Base-by-base conservation (phyloP, 2,113 vertebrate species). In the Laterallus jamaicensis region DNA sequence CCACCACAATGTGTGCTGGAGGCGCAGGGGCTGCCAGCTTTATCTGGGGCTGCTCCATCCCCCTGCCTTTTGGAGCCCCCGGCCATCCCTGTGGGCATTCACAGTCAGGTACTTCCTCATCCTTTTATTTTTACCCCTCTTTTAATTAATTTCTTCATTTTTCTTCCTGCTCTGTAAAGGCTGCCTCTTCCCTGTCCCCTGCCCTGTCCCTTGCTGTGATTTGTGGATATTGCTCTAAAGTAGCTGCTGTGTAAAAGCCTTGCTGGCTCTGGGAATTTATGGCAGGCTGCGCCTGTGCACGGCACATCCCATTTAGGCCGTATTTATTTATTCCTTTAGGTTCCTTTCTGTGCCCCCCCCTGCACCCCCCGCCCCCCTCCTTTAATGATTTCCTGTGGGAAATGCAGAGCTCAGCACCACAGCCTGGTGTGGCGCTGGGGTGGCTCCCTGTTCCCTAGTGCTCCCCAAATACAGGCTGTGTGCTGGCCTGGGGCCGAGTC, bases 151-250 rank as follows among this genome's bases (percentile, higher is more conserved):
- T 81, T 69, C 50, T 88, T 93, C 37, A 4, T 86, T 92, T 92
- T 4, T 2, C 86, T 93, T 78, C 58, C 68, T 93, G 86, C 91
- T 76, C 90, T 25, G 29, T 83, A 82, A 97, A 93, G 84, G 87
- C 85, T 92, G 89, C 95, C 91, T 96, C 96, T 93, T 93, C 78
- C 91, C 91, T 24, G 59, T 89, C 89, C 95, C 96, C 94, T 17
- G 29, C 90, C 95, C 59, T 77, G 96, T 94, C 96, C 96, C 96
- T 95, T 15, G 62, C 93, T 1, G 74, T 97, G 98, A 98, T 98
- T 98, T 98, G 97, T 97, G 95, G 97, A 97, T 98, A 98, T 98
- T 97, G 97, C 96, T 98, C 96, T 96, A 96, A 95, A 98, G 97
- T 97, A 97, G 95, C 95, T 97, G 69, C 75, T 4, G 42, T 19